These are phyloP conservation scores for Epicauta chinensis DNA, from an alignment of 1,140 invertebrate genomes.

Conservation along the genomic window DNA sequence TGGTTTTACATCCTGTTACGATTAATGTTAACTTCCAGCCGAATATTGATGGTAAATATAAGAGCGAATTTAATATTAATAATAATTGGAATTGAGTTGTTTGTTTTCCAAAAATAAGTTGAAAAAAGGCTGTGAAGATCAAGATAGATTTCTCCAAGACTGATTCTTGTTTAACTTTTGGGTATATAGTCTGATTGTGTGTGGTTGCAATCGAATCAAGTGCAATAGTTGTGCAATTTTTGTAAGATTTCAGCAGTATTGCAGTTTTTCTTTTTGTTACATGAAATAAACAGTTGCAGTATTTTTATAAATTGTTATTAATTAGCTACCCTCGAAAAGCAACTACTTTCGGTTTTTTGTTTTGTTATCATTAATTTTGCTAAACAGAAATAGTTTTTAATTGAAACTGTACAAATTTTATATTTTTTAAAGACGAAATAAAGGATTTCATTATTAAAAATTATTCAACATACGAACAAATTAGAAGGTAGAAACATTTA, in stretches of 20 bases:
- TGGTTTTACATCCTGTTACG: slow-evolving; percentile 81
- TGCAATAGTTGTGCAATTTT: too few species aligned
- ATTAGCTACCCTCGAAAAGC: too few species aligned
- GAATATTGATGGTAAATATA: slow-evolving; percentile 24
- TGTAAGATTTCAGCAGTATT: too few species aligned
- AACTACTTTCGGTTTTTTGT: too few species aligned
- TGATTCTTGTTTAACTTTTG: slow-evolving; percentile 5
- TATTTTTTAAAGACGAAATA: not conserved
- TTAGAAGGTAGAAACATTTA: slow-evolving; percentile 35
- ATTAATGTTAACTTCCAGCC: slow-evolving; percentile 77
- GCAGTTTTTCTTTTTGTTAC: too few species aligned
- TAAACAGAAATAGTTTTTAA: slow-evolving; percentile 10
- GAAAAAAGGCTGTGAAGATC: slow-evolving; percentile 31
- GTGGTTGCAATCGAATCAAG: too few species aligned
- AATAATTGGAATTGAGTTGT: slow-evolving; percentile 11
- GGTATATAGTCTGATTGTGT: not conserved
- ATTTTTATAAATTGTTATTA: too few species aligned
- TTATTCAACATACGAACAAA: slow-evolving; percentile 40
- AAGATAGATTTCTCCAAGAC: slow-evolving; percentile 28
- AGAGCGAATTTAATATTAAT: slow-evolving; percentile 18
- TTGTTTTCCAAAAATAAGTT: not conserved
- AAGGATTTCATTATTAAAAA: slow-evolving; percentile 6
- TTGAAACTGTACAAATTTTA: not conserved
- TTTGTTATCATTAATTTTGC: too few species aligned
- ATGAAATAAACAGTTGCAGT: too few species aligned